Conservation (phyloP, 2,888 invertebrate species). For the Parnassius smintheus region DNA sequence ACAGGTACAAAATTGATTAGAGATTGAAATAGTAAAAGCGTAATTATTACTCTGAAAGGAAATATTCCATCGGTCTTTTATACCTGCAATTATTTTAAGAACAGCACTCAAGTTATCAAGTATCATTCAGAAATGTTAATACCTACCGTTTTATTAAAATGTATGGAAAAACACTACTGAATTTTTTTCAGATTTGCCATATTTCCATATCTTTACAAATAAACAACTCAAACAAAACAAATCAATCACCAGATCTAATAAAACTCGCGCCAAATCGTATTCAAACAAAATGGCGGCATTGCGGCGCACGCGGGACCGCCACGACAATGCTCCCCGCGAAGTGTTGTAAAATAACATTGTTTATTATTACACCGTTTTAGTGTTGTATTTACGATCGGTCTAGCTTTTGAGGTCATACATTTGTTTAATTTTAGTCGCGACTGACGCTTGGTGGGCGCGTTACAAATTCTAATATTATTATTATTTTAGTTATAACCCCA, state of each 20-base stretch:
- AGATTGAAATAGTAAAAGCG: no score
- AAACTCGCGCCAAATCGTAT: slow-evolving; percentile 20
- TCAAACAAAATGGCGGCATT: slow-evolving; percentile 20
- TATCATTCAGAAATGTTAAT: no score
- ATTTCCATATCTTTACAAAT: background rate
- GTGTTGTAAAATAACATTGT: slow-evolving; percentile 26
- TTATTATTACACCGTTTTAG: slow-evolving; percentile 21
- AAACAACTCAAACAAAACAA: slow-evolving; percentile 8
- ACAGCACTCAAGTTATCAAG: no score
- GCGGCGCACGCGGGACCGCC: slow-evolving; percentile 12
- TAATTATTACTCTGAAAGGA: no score
- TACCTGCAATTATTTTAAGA: no score
- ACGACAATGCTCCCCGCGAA: slow-evolving; percentile 22
- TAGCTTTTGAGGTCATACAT: slow-evolving; percentile 21
- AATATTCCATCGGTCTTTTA: no score
- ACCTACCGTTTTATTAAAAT: no score
- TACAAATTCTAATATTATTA: slow-evolving; percentile 4
- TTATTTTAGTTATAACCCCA: slow-evolving; percentile 1
- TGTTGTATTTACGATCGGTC: slow-evolving; percentile 25
- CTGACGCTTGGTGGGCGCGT: slow-evolving; percentile 16
- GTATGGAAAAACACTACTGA: no score
- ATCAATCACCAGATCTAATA: slow-evolving; percentile 19
- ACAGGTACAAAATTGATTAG: no score
- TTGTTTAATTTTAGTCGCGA: slow-evolving; percentile 18
- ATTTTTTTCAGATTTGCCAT: background rate